Base-by-base conservation (phyloP, 2,113 vertebrate species). In the Ceuthmochares aereus region DNA sequence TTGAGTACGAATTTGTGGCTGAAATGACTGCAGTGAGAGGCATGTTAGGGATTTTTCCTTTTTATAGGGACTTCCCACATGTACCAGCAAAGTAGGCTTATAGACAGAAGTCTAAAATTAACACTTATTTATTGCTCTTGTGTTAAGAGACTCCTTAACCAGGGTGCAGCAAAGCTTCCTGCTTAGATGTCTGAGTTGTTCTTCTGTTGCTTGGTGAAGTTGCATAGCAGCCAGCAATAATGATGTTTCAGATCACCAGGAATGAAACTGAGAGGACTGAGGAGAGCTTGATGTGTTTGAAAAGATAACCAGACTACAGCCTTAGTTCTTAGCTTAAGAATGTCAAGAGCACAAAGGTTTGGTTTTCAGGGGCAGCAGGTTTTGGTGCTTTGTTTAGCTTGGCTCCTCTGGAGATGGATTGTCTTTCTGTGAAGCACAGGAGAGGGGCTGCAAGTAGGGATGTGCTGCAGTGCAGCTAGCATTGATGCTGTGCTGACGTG, bases 401-500 rank as follows among this genome's bases (percentile, higher is more conserved):
- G 63, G 27, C 43, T 37, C 22, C 67, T 40, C 10, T 32, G 56
- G 42, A 37, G 49, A 7, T 5, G 25, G 37, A 4, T 7, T 47
- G 25, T 34, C 32, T 47, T 10, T 49, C 22, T 14, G 23, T 19
- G 42, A 17, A 37, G 63, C 62, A 7, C 19, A 2, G 55, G 47
- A 19, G 49, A 34, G 45, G 1, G n/a, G 37, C 47, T 15, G 22
- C 25, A 27, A 2, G 49, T 12, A 5, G 56, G 36, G 66, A 2
- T 27, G 62, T 25, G 55, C 68, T 27, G 14, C 18, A 18, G 45
- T 2, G 9, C 13, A 26, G 76, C 21, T 26, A 32, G 37, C 36
- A 63, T 22, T 0, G 54, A 6, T 2, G 4, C n/a, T 18, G 42
- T 36, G 34, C 67, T 56, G 34, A 4, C 16, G 6, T 43, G 26